Conservation (phyloP, 1,140 invertebrate genomes). For the Bombus cullumanus region DNA sequence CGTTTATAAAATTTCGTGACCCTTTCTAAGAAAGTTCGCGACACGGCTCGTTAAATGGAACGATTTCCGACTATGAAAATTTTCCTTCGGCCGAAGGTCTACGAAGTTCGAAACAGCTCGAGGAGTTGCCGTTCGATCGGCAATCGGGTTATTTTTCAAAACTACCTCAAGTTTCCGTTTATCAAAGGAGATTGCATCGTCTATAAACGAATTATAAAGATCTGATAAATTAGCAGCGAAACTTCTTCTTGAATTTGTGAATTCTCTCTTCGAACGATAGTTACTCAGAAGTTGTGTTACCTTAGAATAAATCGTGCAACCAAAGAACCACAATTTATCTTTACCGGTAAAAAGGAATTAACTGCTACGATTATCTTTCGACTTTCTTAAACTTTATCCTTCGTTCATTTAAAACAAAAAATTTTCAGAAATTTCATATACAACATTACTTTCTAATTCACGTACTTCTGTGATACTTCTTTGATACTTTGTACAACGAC, state of each 20-base stretch:
- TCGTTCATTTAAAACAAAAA: background rate
- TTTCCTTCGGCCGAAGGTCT: background rate
- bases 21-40: conserved; percentile 6
- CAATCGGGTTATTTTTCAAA: conserved; percentile 19
- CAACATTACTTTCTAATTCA: background rate
- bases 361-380: no score
- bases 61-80: conserved; percentile 5
- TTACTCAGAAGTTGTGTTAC: background rate
- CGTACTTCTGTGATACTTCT: no score
- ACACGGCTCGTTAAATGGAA: conserved; percentile 42
- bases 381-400: no score
- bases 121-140: background rate
- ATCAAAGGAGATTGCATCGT: background rate
- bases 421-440: background rate
- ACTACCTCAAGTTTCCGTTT: background rate
- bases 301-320: background rate
- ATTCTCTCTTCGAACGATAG: background rate
- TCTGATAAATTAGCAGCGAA: background rate
- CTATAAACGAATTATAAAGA: conserved; percentile 4
- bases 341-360: no score
- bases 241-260: background rate
- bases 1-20: conserved; percentile 31
- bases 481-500: background rate
- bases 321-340: background rate
- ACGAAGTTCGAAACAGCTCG: background rate